phyloP scores from a whole-genome alignment of 2,888 invertebrate species.

The Leucophenga montana region DNA sequence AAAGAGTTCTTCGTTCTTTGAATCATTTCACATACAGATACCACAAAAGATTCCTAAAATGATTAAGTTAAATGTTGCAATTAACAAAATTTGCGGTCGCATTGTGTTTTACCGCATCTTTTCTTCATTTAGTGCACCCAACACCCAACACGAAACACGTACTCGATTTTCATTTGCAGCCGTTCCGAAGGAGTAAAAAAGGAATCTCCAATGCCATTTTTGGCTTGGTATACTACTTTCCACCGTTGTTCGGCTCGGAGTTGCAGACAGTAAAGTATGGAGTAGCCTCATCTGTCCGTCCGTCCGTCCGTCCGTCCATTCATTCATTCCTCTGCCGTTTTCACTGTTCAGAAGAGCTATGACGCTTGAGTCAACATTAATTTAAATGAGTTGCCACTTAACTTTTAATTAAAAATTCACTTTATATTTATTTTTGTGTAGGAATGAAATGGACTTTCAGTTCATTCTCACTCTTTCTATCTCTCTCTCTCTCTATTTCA shows the following conservation, averaged over 20 bases:
- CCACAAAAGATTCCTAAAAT: no score
- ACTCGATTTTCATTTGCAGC: no score
- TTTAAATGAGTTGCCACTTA: slow-evolving; percentile 70
- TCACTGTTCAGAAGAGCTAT: slow-evolving; percentile 56
- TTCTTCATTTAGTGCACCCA: no score
- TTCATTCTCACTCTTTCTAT: slow-evolving; percentile 15
- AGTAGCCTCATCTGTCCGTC: no score
- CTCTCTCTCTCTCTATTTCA: background rate
- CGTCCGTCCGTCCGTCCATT: slow-evolving; percentile 35
- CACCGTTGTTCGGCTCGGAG: no score
- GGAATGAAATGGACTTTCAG: slow-evolving; percentile 55
- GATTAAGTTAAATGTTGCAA: background rate
- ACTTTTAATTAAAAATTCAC: slow-evolving; percentile 70
- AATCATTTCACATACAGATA: no score
- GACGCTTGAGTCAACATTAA: slow-evolving; percentile 68
- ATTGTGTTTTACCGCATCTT: no score
- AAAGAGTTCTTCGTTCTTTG: no score
- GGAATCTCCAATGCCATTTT: background rate
- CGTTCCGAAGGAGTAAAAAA: no score
- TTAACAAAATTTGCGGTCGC: slow-evolving; percentile 15
- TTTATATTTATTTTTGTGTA: slow-evolving; percentile 63
- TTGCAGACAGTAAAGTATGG: no score
- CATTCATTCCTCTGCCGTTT: background rate
- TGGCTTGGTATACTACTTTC: no score
- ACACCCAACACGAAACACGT: no score